A percentile compares a stretch with the other conserved stretches of the same genome.
Evolutionary conservation across 2,113 vertebrate genomes (phyloP).

Genomic region (Thymallus thymallus): DNA sequence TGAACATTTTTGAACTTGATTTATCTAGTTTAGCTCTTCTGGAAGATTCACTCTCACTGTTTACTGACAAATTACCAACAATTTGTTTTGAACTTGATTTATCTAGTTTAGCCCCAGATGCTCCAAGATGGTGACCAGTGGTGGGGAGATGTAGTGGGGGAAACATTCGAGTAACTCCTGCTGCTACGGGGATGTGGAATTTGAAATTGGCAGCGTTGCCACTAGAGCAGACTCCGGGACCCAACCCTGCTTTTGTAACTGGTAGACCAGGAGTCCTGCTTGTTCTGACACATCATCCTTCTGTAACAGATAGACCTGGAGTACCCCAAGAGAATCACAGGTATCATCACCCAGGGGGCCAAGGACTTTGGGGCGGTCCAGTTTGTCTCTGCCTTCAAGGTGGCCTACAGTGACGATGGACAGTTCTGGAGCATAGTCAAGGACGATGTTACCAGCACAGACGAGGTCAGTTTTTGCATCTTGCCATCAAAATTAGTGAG

Average conservation of each 20-base stretch:
- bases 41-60: too few species aligned
- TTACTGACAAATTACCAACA: too few species aligned
- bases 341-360: conserved; percentile 92
- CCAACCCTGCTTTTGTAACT: conserved; percentile 29
- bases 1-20: too few species aligned
- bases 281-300: conserved; percentile 42
- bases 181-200: too few species aligned
- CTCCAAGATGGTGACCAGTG: too few species aligned
- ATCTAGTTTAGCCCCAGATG: too few species aligned
- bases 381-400: conserved; percentile 87
- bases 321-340: conserved; percentile 80
- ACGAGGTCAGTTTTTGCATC: conserved; percentile 83
- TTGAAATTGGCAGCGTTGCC: too few species aligned
- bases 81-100: too few species aligned
- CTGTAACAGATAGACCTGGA: conserved; percentile 81
- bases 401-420: conserved; percentile 84
- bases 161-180: too few species aligned
- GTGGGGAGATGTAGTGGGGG: too few species aligned
- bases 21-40: too few species aligned
- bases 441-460: conserved; percentile 69
- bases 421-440: conserved; percentile 77
- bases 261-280: conserved; percentile 74
- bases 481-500: neutral
- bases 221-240: too few species aligned
- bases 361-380: conserved; percentile 93